Evolutionary conservation across 2,113 vertebrate genomes (phyloP).

Genomic region (Leptobrachium ailaonicum): DNA sequence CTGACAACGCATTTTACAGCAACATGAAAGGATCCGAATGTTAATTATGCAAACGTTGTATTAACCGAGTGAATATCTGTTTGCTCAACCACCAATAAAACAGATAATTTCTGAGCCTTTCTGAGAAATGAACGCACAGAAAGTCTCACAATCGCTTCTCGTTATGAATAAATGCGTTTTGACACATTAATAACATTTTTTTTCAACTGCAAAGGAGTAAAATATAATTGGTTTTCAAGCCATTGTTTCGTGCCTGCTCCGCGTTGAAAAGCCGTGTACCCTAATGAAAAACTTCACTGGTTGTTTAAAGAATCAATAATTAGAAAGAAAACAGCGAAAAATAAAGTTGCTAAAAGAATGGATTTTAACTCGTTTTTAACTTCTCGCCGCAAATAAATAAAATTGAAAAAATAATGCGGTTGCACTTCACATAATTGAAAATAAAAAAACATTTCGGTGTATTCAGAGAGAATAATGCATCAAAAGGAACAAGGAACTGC

Average conservation of each 20-base stretch:
- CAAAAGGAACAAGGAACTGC: not conserved
- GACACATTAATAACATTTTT: constrained; percentile 36
- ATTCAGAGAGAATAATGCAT: not conserved
- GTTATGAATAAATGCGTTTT: constrained; percentile 37
- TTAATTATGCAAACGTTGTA: not conserved
- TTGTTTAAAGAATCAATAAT: constrained; percentile 26
- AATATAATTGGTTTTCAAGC: constrained; percentile 31
- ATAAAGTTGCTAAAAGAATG: too few relatives aligned
- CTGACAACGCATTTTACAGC: not conserved
- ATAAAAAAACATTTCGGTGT: not conserved
- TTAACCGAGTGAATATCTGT: not conserved
- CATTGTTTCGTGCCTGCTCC: constrained; percentile 1
- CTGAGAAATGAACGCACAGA: constrained; percentile 12
- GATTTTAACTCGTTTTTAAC: not conserved
- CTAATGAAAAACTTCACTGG: constrained; percentile 2
- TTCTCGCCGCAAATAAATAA: not conserved
- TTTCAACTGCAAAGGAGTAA: constrained; percentile 2
- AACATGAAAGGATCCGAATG: not conserved
- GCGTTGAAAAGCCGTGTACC: not conserved
- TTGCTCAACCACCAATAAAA: constrained; percentile 7
- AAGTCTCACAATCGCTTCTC: constrained; percentile 31
- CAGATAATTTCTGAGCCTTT: constrained; percentile 6
- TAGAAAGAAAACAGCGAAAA: constrained; percentile 9
- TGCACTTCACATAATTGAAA: not conserved
- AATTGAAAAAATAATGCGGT: not conserved